Base-by-base conservation (phyloP, 1,140 invertebrate species). In the Homalodisca vitripennis region DNA sequence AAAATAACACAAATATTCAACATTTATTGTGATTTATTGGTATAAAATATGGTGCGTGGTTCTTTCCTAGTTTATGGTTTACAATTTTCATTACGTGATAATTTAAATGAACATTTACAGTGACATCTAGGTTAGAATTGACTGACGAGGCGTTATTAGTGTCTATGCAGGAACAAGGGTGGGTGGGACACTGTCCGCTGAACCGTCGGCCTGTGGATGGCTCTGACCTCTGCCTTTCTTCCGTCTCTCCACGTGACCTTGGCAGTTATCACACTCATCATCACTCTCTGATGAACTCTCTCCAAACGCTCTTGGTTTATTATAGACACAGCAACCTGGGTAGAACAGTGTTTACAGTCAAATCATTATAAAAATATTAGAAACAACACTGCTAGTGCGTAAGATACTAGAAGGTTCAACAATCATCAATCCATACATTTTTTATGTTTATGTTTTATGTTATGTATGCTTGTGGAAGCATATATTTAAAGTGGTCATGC, bases 321-420 rank as follows among this genome's bases (percentile, higher is more conserved):
- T 88, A 77, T 92, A 95, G 77, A 95, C 92, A 78, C 93, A 95
- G 79, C 93, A 95, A 82, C 92, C 92, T 94, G 71, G 62, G 77
- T 73, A 55, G 30, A 26, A n/a, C n/a, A n/a, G n/a, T n/a, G n/a
- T n/a, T n/a, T 1, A 51, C 10, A 67, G 20, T 53, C n/a, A 24
- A 17, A 29, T 10, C 20, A 6, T 26, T 17, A 10, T 2, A 72
- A n/a, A 67, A n/a, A 34, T 51, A 75, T 75, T 74, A 75, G 73
- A 70, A 68, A 71, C 76, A 77, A 75, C 74, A 75, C 76, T 74
- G 74, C 73, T 73, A 71, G 68, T 67, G 69, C 73, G 69, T 77
- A 73, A 74, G 72, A 74, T 74, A 77, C 75, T 77, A 77, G 75
- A 73, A 72, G 66, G 72, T 69, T 60, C 67, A 65, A 65, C 70